A percentile compares a stretch with the other conserved stretches of the same genome.
phyloP scores from a whole-genome alignment of 2,113 vertebrate genomes.

The Sinosuthora webbiana region DNA sequence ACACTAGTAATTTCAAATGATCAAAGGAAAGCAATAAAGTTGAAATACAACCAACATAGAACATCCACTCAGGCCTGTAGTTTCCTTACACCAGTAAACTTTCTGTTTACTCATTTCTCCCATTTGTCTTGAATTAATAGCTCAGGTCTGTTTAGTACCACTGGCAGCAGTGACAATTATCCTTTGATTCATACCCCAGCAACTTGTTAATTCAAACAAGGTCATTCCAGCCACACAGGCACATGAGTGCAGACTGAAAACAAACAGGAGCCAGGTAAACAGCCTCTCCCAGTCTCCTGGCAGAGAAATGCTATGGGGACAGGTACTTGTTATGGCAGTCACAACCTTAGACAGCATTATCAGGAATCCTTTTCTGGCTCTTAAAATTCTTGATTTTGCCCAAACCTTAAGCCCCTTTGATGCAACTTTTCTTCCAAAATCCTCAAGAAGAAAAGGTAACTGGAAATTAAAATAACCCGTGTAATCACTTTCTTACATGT shows the following conservation, averaged over 20 bases:
- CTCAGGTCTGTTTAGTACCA: constrained; percentile 48
- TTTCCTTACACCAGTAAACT: constrained; percentile 30
- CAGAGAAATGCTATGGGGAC: background rate
- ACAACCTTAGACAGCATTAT: background rate
- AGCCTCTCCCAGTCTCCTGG: background rate
- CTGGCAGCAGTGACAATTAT: constrained; percentile 38
- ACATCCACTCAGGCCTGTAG: background rate
- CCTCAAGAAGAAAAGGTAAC: background rate
- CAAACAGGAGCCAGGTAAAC: constrained; percentile 28
- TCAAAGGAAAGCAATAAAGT: constrained; percentile 42
- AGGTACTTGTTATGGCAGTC: background rate
- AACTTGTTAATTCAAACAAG: constrained; percentile 44
- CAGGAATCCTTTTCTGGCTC: background rate
- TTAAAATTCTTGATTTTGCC: background rate
- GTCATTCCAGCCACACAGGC: constrained; percentile 15
- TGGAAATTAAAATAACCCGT: background rate
- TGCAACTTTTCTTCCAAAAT: background rate
- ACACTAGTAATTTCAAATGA: constrained; percentile 18
- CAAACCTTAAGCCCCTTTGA: background rate
- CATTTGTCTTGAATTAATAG: constrained; percentile 52
- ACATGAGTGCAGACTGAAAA: constrained; percentile 15
- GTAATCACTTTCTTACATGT: background rate
- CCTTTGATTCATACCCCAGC: constrained; percentile 14
- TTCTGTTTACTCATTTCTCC: constrained; percentile 53
- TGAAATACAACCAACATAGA: constrained; percentile 4